Evolutionary conservation across 2,113 vertebrate genomes (phyloP), one percentile per base, ranked within the genome.

Genomic region (Nothoprocta pentlandii): DNA sequence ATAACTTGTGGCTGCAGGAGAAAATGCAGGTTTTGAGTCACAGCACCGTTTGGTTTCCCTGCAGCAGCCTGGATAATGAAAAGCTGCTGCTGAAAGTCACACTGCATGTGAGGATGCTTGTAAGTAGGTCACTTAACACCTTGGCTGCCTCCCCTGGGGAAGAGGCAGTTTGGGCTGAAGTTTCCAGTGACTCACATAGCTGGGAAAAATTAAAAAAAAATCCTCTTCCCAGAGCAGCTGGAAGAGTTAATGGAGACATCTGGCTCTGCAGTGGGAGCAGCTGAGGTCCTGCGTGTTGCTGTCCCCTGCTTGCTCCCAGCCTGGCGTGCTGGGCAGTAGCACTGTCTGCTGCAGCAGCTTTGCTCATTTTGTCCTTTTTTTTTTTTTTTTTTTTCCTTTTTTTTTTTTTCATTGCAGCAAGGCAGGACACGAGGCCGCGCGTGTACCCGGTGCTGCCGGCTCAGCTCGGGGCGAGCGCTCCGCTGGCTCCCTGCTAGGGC

Each of bases 391-490:
- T 34, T 34, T 34, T 34, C 34, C 25, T 23, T 41, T 20, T 58
- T 56, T 39, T 89, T 83, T 8, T n/a, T 84, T 86, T 95, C 87
- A 85, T 91, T 97, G 95, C 87, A 95, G 91, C 82, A 94, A 71
- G 81, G 16, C 76, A 90, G 64, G 80, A 88, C 67, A 58, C 28
- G 1, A 73, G 79, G 49, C 83, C 69, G 12, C 6, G 63, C 26
- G 22, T 16, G 1, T 70, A 34, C 49, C 25, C 4, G n/a, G 12
- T 28, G 34, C 15, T 30, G 42, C 19, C 32, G 39, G 10, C 30
- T 30, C 6, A 26, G 54, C 12, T 25, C 21, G 36, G 36, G 36
- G 36, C 13, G 23, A 19, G 8, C 16, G 4, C 26, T 76, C 16
- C n/a, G 16, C 47, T 8, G 36, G 36, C 16, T 53, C 12, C 42